Conservation (phyloP, 2,888 invertebrate genomes). For the Cyaniris semiargus region DNA sequence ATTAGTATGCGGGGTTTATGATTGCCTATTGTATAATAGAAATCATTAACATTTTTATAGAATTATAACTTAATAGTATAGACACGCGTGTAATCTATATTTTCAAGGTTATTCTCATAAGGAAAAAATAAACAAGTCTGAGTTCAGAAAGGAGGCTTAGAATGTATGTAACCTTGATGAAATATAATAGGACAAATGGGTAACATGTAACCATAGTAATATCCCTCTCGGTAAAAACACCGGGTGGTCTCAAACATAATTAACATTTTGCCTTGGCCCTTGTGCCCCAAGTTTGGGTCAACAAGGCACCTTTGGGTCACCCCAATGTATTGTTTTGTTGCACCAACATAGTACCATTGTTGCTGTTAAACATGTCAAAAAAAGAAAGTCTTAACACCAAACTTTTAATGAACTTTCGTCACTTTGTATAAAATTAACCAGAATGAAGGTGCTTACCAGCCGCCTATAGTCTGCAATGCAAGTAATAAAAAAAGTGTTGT, state of each 20-base stretch:
- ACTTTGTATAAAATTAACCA: not conserved
- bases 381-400: not conserved
- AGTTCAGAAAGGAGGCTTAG: not conserved
- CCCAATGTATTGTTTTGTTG: not conserved
- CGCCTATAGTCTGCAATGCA: too few relatives aligned
- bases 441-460: too few relatives aligned
- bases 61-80: not conserved
- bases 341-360: not conserved
- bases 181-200: not conserved
- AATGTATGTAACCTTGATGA: not conserved
- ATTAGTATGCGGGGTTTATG: not conserved
- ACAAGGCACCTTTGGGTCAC: slow-evolving; percentile 3
- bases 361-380: not conserved
- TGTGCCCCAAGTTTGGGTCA: not conserved
- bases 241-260: not conserved
- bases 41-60: not conserved
- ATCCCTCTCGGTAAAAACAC: not conserved
- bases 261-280: not conserved
- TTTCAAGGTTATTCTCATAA: not conserved
- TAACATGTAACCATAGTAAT: not conserved
- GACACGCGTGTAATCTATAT: not conserved
- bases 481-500: too few relatives aligned
- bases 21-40: not conserved
- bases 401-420: not conserved
- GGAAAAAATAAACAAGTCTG: not conserved